Evolutionary conservation across 2,113 vertebrate genomes (phyloP), one percentile per base, ranked within the genome.

Genomic region (Spilogale gracilis): DNA sequence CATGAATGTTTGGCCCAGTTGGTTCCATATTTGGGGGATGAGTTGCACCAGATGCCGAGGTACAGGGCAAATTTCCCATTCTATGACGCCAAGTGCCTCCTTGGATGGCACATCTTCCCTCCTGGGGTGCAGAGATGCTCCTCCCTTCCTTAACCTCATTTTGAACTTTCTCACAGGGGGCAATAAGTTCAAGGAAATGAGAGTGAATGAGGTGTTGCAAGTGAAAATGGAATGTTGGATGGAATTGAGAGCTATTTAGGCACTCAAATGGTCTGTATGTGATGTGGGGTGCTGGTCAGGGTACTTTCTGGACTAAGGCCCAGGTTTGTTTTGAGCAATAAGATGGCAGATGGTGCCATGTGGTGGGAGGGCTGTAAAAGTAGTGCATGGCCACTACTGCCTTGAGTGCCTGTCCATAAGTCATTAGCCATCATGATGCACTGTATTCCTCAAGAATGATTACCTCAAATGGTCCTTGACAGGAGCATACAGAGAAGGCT

Each of bases 361-460:
- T 65, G 88, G 20, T 85, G 69, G 84, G n/a, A 21, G 45, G 23
- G 21, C 10, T 18, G 5, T 86, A 54, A 89, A 94, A 67, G 32
- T 23, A 52, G 60, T 9, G 50, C 14, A 61, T 88, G 63, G 21
- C 84, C 78, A n/a, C 38, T 8, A 1, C 12, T 74, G 27, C 60
- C 65, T 89, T 65, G 65, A 73, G 27, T 13, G 48, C 27, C 56
- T 69, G 25, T 94, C 71, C 63, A 12, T 56, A 52, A 89, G 63
- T 80, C 56, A 73, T 65, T 78, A 93, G 50, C 73, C 16, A 52
- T 73, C 71, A 50, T 52, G 58, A 67, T 80, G 21, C 43, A 32
- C 38, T 48, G 8, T 67, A 38, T 96, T 96, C 32, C 92, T 73
- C 78, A 86, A 82, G 71, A 89, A 92, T 86, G 73, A 90, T 92